phyloP scores from a whole-genome alignment of 2,888 invertebrate genomes.

The Lysandra bellargus region DNA sequence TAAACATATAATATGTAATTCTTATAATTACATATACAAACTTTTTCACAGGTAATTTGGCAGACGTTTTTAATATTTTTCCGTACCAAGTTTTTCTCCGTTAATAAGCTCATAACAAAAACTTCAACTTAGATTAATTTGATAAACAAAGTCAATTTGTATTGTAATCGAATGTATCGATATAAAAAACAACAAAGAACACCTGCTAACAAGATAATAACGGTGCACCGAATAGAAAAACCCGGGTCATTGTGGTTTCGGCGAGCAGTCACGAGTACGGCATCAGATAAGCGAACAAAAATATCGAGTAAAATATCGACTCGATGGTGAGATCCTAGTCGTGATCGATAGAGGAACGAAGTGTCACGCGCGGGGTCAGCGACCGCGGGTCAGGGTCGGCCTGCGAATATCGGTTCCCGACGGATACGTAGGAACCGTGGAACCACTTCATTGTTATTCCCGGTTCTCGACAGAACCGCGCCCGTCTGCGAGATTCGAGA shows the following conservation, averaged over 20 bases:
- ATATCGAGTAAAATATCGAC: slow-evolving; percentile 65
- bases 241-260: slow-evolving; percentile 62
- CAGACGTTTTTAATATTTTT: not conserved
- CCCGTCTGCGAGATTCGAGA: slow-evolving; percentile 1
- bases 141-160: slow-evolving; percentile 33
- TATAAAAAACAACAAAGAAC: slow-evolving; percentile 43
- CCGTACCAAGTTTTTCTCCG: not conserved
- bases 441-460: slow-evolving; percentile 70
- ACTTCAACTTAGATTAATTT: slow-evolving; percentile 27
- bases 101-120: not conserved
- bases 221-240: slow-evolving; percentile 64
- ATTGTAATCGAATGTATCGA: slow-evolving; percentile 38
- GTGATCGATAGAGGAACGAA: slow-evolving; percentile 80
- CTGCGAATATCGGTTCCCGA: slow-evolving; percentile 64
- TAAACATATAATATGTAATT: too few species aligned
- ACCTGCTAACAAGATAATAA: slow-evolving; percentile 68
- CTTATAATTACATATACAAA: too few species aligned
- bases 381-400: slow-evolving; percentile 76
- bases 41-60: not conserved
- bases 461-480: slow-evolving; percentile 46
- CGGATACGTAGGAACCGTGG: slow-evolving; percentile 69
- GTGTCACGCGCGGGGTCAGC: slow-evolving; percentile 76
- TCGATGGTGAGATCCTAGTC: slow-evolving; percentile 66
- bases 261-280: slow-evolving; percentile 65
- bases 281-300: slow-evolving; percentile 71